Conservation (phyloP, 2,888 invertebrate species). For the Linnaemya tessellans region DNA sequence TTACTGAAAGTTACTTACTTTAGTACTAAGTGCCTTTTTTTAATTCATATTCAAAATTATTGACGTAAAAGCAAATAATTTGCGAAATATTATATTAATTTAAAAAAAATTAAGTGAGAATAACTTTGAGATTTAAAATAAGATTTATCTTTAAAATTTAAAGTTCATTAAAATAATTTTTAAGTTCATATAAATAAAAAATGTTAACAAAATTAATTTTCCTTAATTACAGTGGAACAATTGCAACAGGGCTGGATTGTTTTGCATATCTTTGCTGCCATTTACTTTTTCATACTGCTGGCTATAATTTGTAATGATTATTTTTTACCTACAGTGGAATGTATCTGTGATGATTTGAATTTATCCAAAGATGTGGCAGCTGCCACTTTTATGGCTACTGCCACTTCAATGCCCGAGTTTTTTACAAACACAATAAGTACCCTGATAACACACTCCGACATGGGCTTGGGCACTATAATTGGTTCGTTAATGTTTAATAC, state of each 20-base stretch:
- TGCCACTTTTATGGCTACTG: conserved; percentile 98
- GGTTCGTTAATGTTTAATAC: conserved; percentile 95
- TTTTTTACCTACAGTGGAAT: conserved; percentile 94
- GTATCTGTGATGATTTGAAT: conserved; percentile 91
- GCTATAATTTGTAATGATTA: conserved; percentile 96
- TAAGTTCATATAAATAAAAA: too few species aligned
- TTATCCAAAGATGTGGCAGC: conserved; percentile 95
- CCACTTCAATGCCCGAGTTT: conserved; percentile 96
- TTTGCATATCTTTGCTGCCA: conserved; percentile 89
- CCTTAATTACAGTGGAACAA: conserved; percentile 84
- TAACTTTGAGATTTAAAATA: conserved; percentile 2
- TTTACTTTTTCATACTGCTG: conserved; percentile 93
- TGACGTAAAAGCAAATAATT: too few species aligned
- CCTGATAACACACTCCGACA: conserved; percentile 91
- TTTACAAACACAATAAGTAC: conserved; percentile 96
- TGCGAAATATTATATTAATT: too few species aligned
- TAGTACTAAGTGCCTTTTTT: too few species aligned
- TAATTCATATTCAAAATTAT: too few species aligned
- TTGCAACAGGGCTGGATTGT: conserved; percentile 90
- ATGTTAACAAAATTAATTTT: too few species aligned
- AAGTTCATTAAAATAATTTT: too few species aligned
- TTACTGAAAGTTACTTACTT: too few species aligned
- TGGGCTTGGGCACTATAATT: conserved; percentile 94
- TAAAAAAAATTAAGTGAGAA: neutral
- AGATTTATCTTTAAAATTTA: too few species aligned